These are phyloP conservation scores for Rhea pennata DNA, from an alignment of 2,113 vertebrate species.

Conservation along the genomic window DNA sequence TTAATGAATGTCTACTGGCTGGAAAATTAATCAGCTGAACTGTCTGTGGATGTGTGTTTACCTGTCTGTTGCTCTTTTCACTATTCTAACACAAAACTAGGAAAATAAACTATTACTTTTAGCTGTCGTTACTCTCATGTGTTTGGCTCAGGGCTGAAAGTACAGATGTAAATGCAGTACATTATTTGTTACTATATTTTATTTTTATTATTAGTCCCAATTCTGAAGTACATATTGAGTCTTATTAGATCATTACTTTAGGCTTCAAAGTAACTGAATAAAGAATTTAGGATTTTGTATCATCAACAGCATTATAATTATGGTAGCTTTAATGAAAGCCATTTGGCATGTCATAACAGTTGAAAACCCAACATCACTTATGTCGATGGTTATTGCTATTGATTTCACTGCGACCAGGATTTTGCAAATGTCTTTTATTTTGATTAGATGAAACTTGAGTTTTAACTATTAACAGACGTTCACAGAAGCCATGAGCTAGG, in stretches of 20 bases:
- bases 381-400: constrained; percentile 13
- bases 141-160: not conserved
- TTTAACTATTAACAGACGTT: constrained; percentile 15
- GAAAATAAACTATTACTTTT: not conserved
- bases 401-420: constrained; percentile 2
- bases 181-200: not conserved
- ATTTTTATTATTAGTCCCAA: not conserved
- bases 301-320: constrained; percentile 19
- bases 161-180: not conserved
- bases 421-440: constrained; percentile 7
- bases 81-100: not conserved
- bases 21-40: not conserved
- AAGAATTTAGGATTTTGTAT: constrained; percentile 16
- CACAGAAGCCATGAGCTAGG: not conserved
- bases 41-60: not conserved
- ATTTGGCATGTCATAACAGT: constrained; percentile 11
- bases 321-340: constrained; percentile 18
- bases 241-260: constrained; percentile 22
- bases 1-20: not conserved
- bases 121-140: not conserved
- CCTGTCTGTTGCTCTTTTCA: not conserved
- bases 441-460: not conserved
- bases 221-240: not conserved
- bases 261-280: not conserved
- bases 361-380: constrained; percentile 13